Evolutionary conservation across 2,888 invertebrate species (phyloP), one percentile per base, ranked within the genome.

Genomic region (Resseliella maxima): DNA sequence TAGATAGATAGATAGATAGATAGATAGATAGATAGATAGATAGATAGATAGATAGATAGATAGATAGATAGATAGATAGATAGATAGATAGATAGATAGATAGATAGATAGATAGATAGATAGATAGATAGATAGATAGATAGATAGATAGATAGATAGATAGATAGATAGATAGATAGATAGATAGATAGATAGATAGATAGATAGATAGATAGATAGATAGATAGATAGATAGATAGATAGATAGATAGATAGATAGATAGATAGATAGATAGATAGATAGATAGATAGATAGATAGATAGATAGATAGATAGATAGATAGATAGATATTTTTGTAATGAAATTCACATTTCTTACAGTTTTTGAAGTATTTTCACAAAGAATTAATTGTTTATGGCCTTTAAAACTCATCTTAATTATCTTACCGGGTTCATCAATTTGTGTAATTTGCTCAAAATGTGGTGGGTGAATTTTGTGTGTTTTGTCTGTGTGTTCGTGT

Each of bases 381-480:
- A 31, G 10, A 72, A 72, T 31, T 21, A 31, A 12, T 31, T 31
- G 72, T 72, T 35, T 31, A 72, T 72, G 72, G 72, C 83, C 83
- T 12, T n/a, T 21, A 36, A 83, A 83, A 1, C n/a, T 83, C 12
- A 6, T 83, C 24, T 83, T n/a, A 5, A 83, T n/a, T 83, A 38
- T n/a, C 83, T 83, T 83, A 83, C 83, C 83, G 24, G 83, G n/a
- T 83, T 83, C 83, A 38, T 83, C 83, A 38, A 83, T 38, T 31
- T 83, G 83, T 83, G 83, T 83, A 38, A 83, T 83, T 83, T 83
- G 38, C 38, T 83, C 83, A 83, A 83, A 83, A n/a, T 83, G 83
- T 83, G 83, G 83, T 38, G 38, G 83, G 83, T 83, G 83, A 38
- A 83, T 83, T 83, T 36, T 83, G 83, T 83, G 83, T 83, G 12